Base-by-base conservation (phyloP, 1,140 invertebrate genomes). In the Laupala kohalensis region DNA sequence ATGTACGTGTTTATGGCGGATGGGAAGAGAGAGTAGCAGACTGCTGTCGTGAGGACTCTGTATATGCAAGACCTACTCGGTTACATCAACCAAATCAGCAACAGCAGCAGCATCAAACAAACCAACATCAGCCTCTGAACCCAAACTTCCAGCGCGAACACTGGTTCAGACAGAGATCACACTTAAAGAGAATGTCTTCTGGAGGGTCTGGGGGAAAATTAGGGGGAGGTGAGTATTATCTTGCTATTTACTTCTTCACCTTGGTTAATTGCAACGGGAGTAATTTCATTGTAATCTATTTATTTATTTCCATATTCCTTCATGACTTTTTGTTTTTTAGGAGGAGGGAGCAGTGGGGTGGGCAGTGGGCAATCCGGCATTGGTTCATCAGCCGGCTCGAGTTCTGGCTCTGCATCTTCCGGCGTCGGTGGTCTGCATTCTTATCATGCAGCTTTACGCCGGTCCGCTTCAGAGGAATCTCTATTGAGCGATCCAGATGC, bases 131-230 rank as follows among this genome's bases (percentile, higher is more conserved):
- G 6, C 73, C 76, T 27, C 77, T 82, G n/a, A 84, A 86, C 77
- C 84, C 84, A 3, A 84, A 85, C 74, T 86, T 86, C 76, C 82
- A 86, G 76, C 77, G 85, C 53, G 84, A 86, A 72, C 85, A 87
- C 64, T 86, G 85, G 85, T 80, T 84, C 80, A 37, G 80, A 69
- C 75, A 81, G 75, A 74, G 82, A 77, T 79, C 79, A 78, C 27
- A 82, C 78, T 75, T 79, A 64, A 80, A 80, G 64, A 80, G 80
- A 29, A 76, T 80, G 28, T 79, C 79, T 23, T 79, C 77, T 75
- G 79, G 79, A 27, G 72, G 72, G 19, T 71, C 29, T 23, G 64
- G 64, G 6, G 37, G 37, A 19, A 53, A 53, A 53, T 9, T 19
- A 53, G 37, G 37, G 9, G 9, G 9, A 53, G 37, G 37, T 53